Base-by-base conservation (phyloP, 2,113 vertebrate genomes). In the Penelope pileata region DNA sequence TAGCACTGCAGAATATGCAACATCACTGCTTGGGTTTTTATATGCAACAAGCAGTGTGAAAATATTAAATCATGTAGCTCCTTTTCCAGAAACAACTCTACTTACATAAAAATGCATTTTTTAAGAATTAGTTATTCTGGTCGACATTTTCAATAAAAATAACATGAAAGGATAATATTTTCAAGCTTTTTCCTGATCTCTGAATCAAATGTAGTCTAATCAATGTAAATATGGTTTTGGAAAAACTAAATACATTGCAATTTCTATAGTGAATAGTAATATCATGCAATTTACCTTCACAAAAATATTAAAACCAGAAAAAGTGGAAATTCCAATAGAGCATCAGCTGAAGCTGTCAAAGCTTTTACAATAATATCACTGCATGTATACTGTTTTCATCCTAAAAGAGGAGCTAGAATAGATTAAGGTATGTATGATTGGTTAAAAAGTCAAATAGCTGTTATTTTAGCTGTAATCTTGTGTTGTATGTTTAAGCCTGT, bases 81-180 rank as follows among this genome's bases (percentile, higher is more conserved):
- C 29, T 82, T 90, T 95, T 76, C 63, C 85, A 70, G 77, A 96
- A 88, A 91, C 7, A 62, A 64, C 54, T 83, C 45, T 62, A 79
- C 38, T 75, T 79, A 68, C 42, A 88, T 59, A 63, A 82, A 96
- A 63, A 63, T n/a, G 69, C 30, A 29, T 66, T 69, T 47, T 70
- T 17, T 1, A 45, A 17, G 63, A 70, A 79, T 50, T 60, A 51
- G 36, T 54, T 90, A 73, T 63, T 75, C 53, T 15, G 3, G 45
- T 83, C 66, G 94, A 63, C 54, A 85, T 79, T 95, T 95, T 74
- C 88, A 95, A 68, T 90, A 95, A 95, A 92, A 91, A 91, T 83
- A 94, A 85, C 43, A 85, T 89, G 70, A 78, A 91, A 92, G 12
- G 62, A 93, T 63, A 93, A 91, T 81, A 86, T 92, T 95, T 92